Percentiles rank a stretch among this genome's conserved stretches.
These are phyloP conservation scores for Trichogramma pretiosum DNA, from an alignment of 1,140 invertebrate genomes.

Conservation along the genomic window DNA sequence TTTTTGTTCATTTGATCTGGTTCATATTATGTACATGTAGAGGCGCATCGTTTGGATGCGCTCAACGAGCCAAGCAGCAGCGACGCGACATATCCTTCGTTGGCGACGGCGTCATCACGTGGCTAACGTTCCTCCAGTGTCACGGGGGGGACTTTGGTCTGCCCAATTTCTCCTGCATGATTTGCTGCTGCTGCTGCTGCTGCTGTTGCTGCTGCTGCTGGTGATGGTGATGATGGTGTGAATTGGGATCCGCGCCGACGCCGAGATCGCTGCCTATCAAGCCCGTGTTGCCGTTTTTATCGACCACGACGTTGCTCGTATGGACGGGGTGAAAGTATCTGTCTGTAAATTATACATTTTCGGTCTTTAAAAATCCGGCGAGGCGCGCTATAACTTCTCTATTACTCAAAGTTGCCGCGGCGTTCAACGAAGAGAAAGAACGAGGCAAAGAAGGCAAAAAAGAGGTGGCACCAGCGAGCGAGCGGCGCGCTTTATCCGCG, in stretches of 20 bases:
- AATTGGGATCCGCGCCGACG: conserved; percentile 31
- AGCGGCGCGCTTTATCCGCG: neutral
- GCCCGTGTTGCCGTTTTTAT: conserved; percentile 37
- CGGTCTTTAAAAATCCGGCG: no score
- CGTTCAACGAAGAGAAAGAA: neutral
- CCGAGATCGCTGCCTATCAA: conserved; percentile 37
- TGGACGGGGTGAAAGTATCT: conserved; percentile 44
- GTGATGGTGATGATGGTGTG: conserved; percentile 35
- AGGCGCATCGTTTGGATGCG: neutral
- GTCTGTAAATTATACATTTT: conserved; percentile 37
- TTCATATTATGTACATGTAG: no score
- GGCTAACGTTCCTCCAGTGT: conserved; percentile 31
- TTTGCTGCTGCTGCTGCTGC: conserved; percentile 31
- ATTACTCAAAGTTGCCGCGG: conserved; percentile 1
- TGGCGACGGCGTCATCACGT: conserved; percentile 2
- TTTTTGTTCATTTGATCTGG: no score
- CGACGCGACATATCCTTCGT: conserved; percentile 8
- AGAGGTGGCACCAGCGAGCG: no score
- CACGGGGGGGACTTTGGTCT: conserved; percentile 44
- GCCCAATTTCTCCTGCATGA: conserved; percentile 42
- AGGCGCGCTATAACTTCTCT: conserved; percentile 3
- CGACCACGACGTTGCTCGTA: conserved; percentile 37
- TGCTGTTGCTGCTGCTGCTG: conserved; percentile 24
- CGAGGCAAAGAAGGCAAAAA: no score
- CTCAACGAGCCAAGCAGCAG: conserved; percentile 12